These are phyloP conservation scores for Synergus japonicus DNA, from an alignment of 2,888 invertebrate species.

Conservation along the genomic window DNA sequence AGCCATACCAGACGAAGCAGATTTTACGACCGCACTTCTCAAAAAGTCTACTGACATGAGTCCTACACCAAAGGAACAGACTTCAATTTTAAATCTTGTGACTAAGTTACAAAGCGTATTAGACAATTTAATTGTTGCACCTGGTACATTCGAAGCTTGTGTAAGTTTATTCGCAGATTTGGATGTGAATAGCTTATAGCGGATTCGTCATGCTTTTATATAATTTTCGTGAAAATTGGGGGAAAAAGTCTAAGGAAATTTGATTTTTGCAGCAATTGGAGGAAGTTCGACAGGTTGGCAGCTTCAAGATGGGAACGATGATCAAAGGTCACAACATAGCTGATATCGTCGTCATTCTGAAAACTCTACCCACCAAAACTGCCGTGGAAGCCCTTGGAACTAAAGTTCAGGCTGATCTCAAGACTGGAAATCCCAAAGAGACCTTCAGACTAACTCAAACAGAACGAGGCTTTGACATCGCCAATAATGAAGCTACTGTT, in stretches of 20 bases:
- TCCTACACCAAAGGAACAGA: conserved; percentile 93
- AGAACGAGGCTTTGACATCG: conserved; percentile 93
- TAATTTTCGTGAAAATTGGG: no score
- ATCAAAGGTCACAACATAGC: conserved; percentile 96
- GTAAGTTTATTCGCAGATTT: conserved; percentile 81
- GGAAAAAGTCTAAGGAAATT: background rate
- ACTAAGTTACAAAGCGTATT: conserved; percentile 96
- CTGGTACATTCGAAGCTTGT: conserved; percentile 96
- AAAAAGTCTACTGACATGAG: conserved; percentile 95
- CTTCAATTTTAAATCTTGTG: conserved; percentile 94
- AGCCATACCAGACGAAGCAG: conserved; percentile 89
- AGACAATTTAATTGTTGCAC: conserved; percentile 96
- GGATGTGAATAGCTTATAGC: background rate
- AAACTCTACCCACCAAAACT: conserved; percentile 96
- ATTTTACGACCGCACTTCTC: conserved; percentile 91
- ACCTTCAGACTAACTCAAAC: conserved; percentile 80
- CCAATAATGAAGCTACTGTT: conserved; percentile 90
- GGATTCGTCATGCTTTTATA: background rate
- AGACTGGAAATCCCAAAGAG: conserved; percentile 83
- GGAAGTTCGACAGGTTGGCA: conserved; percentile 97
- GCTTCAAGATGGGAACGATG: conserved; percentile 99
- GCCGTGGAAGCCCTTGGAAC: conserved; percentile 95
- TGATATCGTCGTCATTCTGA: conserved; percentile 97
- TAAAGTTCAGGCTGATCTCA: conserved; percentile 92
- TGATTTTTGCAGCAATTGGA: conserved; percentile 85